A percentile compares a stretch with the other conserved stretches of the same genome.
Conservation (phyloP, 2,797 vertebrate species). For the Clamator glandarius region DNA sequence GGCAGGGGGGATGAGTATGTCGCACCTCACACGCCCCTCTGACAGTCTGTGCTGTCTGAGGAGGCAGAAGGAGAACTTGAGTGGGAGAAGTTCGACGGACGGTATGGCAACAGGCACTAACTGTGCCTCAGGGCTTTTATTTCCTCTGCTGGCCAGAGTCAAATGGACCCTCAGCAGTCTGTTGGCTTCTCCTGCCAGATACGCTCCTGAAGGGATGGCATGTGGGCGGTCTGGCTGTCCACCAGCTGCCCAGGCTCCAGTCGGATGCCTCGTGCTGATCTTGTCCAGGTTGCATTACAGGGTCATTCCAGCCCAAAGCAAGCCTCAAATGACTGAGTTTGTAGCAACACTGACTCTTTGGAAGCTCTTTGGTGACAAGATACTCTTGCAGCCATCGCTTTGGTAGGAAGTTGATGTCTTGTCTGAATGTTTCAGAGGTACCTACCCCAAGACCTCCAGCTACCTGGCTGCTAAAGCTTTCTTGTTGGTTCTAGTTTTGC, state of each 20-base stretch:
- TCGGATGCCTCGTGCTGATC: fast-evolving
- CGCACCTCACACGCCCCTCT: background rate
- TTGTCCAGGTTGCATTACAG: background rate
- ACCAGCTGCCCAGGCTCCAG: background rate
- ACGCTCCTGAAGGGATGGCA: background rate
- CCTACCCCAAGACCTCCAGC: background rate
- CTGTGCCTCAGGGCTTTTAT: background rate
- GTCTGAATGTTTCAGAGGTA: background rate
- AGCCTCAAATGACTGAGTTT: background rate
- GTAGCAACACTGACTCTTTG: background rate
- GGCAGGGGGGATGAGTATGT: background rate
- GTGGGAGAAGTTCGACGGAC: background rate
- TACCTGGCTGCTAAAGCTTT: background rate
- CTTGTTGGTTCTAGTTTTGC: background rate
- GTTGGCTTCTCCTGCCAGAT: background rate
- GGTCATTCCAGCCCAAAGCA: background rate
- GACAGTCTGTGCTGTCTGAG: background rate
- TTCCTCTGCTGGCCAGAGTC: background rate
- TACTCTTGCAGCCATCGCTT: background rate
- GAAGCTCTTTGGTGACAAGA: background rate
- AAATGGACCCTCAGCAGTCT: background rate
- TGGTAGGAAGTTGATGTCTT: background rate
- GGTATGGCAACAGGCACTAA: background rate
- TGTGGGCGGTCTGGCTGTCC: background rate
- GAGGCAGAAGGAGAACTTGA: background rate